A percentile compares a stretch with the other conserved stretches of the same genome.
Conservation (phyloP, 2,113 vertebrate species). For the Otocyon megalotis region DNA sequence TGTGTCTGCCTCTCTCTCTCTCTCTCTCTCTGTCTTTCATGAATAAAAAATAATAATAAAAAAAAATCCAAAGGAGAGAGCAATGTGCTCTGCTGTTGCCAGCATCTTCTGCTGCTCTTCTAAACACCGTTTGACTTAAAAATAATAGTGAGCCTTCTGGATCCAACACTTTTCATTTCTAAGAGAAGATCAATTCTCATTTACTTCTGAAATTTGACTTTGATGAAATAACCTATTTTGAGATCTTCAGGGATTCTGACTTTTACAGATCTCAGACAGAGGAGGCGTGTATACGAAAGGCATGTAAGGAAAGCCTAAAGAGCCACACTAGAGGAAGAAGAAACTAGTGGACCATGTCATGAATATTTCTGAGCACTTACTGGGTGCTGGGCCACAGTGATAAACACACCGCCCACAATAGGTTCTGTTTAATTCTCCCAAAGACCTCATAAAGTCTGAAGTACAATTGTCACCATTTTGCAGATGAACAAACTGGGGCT, state of each 20-base stretch:
- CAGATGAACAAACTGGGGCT: background rate
- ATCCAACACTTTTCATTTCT: slow-evolving; percentile 46
- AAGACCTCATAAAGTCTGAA: background rate
- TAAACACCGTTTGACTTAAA: background rate
- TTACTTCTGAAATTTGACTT: slow-evolving; percentile 61
- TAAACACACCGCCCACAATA: background rate
- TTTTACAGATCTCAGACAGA: background rate
- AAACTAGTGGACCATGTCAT: background rate
- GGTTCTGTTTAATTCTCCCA: slow-evolving; percentile 25
- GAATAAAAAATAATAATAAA: no score
- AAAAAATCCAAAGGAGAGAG: background rate
- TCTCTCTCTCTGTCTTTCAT: no score
- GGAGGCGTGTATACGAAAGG: background rate
- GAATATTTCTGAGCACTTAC: background rate
- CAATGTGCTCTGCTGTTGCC: background rate
- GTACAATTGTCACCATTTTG: background rate
- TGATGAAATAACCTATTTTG: background rate
- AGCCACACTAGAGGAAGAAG: background rate
- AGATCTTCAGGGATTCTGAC: background rate
- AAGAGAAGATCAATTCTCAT: slow-evolving; percentile 44
- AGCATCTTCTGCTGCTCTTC: background rate
- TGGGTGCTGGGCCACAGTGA: background rate
- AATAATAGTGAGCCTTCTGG: background rate
- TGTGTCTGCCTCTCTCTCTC: no score
- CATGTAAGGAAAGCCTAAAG: background rate